Percentiles rank a stretch among this genome's conserved stretches.
Evolutionary conservation across 2,888 invertebrate genomes (phyloP).

Genomic region (Mesorhabditis belari): DNA sequence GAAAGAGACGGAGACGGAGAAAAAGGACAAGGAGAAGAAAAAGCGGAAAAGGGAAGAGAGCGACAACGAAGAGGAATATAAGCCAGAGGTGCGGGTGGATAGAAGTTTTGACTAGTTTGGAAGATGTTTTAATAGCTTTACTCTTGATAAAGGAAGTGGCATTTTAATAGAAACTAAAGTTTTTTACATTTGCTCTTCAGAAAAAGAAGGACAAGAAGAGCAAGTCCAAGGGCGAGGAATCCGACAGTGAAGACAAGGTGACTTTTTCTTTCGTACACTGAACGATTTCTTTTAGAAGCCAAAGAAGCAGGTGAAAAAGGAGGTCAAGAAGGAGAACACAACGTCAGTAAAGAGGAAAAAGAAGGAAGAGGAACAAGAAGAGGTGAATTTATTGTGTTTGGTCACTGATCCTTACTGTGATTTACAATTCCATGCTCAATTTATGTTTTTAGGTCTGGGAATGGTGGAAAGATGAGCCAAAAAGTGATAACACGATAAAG

Average conservation of each 20-base stretch:
- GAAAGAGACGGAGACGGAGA: constrained; percentile 7
- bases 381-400: too few species aligned
- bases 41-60: constrained; percentile 20
- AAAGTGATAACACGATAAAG: constrained; percentile 56
- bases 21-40: constrained; percentile 12
- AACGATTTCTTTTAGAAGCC: constrained; percentile 6
- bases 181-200: too few species aligned
- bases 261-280: not conserved
- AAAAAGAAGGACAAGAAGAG: constrained; percentile 35
- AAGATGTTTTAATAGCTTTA: not conserved
- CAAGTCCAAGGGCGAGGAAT: constrained; percentile 9
- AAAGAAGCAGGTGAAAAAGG: constrained; percentile 28
- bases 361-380: constrained; percentile 53
- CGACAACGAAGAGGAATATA: constrained; percentile 32
- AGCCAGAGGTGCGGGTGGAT: constrained; percentile 26
- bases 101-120: too few species aligned
- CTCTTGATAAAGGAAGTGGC: too few species aligned
- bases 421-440: too few species aligned
- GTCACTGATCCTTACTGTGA: too few species aligned
- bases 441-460: constrained; percentile 58
- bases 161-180: too few species aligned
- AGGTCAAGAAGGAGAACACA: constrained; percentile 44
- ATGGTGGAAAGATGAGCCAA: constrained; percentile 93
- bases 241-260: constrained; percentile 7
- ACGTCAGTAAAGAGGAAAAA: constrained; percentile 3